Evolutionary conservation across 2,797 vertebrate species (phyloP), one percentile per base, ranked within the genome.

Genomic region (Sus cebifrons): DNA sequence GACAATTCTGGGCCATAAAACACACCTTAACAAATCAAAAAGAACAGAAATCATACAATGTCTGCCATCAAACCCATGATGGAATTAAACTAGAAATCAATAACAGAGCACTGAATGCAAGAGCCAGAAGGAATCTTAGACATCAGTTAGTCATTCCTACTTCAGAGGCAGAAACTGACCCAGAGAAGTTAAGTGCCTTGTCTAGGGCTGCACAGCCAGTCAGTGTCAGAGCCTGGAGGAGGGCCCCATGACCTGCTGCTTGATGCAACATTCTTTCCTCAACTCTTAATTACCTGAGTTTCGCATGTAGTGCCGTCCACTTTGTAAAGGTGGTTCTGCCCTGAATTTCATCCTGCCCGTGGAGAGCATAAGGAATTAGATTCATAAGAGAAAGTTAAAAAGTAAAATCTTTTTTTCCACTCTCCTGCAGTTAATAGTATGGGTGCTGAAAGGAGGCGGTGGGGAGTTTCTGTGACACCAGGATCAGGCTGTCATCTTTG

Each of bases 311-410:
- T 27, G 25, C 62, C 58, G 1, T 60, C 68, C 25, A 32, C 29
- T 97, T 87, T 60, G 70, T 44, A 78, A 77, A 89, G 15, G 23
- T 23, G 16, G 4, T 54, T 65, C 67, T 94, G 21, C 40, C 52
- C 82, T 67, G 49, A 58, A 84, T 92, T 94, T 81, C 58, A 85
- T 62, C 27, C 54, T 87, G 75, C 29, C 86, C 15, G 81, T 84
- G 25, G n/a, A 95, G 62, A 92, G 3, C 15, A 65, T 84, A 13
- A 88, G 27, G 56, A 92, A 94, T 87, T 79, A 84, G n/a, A 81
- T 74, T 79, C 23, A 62, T 87, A 85, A 74, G 32, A 83, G 65
- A 92, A 94, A 36, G 32, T 67, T 21, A 60, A 25, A 62, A 91
- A 65, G 52, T 58, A 67, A 67, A 86, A 10, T 74, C 60, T 20